Evolutionary conservation across 2,888 invertebrate species (phyloP), one percentile per base, ranked within the genome.

Genomic region (Ptycholaimellus sp.): DNA sequence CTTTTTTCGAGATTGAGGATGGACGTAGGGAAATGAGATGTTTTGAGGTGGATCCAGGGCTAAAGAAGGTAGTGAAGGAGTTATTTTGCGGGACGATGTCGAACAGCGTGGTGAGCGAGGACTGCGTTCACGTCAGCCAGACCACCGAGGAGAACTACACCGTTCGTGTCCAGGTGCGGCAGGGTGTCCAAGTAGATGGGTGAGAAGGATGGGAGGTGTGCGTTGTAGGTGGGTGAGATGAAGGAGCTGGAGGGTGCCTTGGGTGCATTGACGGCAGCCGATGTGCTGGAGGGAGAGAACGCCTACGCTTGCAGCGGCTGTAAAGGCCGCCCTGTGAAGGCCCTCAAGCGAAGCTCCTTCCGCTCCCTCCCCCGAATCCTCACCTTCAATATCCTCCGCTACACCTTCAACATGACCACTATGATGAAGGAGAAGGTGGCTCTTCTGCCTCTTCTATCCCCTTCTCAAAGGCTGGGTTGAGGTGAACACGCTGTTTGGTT

Each of bases 291-390:
- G 60, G 87, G 87, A 32, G 87, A 87, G 62, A 87, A 87, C 60
- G 87, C 87, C 76, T 87, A 87, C 60, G 87, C 83, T 0, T 87
- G 87, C 59, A 82, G 82, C 13, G 81, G 82, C 51, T 87, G 85
- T 58, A 76, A 81, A 5, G 16, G n/a, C 19, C 78, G 76, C 53
- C 87, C 87, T 69, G 87, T 87, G 30, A 68, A 85, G 32, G 87
- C 87, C 0, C 85, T 87, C 59, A 87, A 87, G 59, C 66, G 79
- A 45, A 83, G 83, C 1, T 85, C 85, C 58, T 83, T 87, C 59
- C 83, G 82, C 59, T 80, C 79, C 54, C 66, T 87, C 20, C 87
- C 87, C 0, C 75, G 77, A 45, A 83, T 87, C 42, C 64, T 87
- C 19, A 85, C 85, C 58, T 85, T 87, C 60, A 87, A 87, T 61